Percentiles rank a stretch among this genome's conserved stretches.
phyloP scores from a whole-genome alignment of 1,140 invertebrate species.

The Drosophila subpulchrella region DNA sequence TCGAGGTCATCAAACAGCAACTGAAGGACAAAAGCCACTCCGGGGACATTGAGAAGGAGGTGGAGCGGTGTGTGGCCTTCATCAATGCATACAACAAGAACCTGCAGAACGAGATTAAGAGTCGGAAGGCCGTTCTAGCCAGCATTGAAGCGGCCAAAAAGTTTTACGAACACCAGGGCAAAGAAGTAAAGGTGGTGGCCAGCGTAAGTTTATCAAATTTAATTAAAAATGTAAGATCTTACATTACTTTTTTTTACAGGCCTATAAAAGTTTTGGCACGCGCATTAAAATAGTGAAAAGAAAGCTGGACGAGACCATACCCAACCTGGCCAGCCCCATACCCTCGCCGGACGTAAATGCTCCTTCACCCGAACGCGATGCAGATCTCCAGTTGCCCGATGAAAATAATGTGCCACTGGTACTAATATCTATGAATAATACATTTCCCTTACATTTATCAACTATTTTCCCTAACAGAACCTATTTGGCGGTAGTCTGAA shows the following conservation, averaged over 20 bases:
- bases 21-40: constrained; percentile 90
- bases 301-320: constrained; percentile 91
- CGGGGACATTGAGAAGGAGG: constrained; percentile 94
- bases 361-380: constrained; percentile 93
- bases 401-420: constrained; percentile 66
- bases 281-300: constrained; percentile 93
- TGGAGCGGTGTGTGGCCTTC: constrained; percentile 91
- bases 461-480: constrained; percentile 49
- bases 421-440: constrained; percentile 35
- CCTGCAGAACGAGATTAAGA: constrained; percentile 92
- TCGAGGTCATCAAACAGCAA: constrained; percentile 74
- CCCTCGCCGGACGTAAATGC: constrained; percentile 92
- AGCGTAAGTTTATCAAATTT: constrained; percentile 89
- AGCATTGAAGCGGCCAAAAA: constrained; percentile 91
- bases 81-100: constrained; percentile 92
- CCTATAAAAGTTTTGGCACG: constrained; percentile 95
- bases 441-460: neutral
- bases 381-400: constrained; percentile 90
- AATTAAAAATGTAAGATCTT: too few relatives aligned
- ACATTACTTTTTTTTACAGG: too few relatives aligned
- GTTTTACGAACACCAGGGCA: constrained; percentile 94
- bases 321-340: constrained; percentile 88
- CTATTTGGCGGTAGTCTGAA: constrained; percentile 69
- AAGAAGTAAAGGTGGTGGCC: constrained; percentile 96
- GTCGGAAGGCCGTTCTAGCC: constrained; percentile 90